These are phyloP conservation scores for Atta colombica DNA, from an alignment of 1,140 invertebrate species.

Conservation along the genomic window DNA sequence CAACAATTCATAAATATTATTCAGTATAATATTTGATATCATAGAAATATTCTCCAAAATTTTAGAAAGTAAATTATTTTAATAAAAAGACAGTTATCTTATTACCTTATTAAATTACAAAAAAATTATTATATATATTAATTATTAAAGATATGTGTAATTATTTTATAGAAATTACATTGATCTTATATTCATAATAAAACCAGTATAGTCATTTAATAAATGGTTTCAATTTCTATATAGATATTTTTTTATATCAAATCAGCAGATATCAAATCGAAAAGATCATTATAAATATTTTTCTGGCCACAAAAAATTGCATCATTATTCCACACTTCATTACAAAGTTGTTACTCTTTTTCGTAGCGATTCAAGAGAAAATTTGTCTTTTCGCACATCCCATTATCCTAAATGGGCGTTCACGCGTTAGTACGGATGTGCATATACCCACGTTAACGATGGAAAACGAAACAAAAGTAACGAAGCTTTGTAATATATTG, in stretches of 20 bases:
- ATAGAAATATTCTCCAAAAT: neutral
- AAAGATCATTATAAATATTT: neutral
- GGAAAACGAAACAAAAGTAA: conserved; percentile 75
- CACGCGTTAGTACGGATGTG: neutral
- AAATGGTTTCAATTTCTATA: neutral
- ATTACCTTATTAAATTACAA: neutral
- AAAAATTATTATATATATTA: neutral
- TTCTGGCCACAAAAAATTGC: conserved; percentile 2
- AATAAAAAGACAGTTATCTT: neutral
- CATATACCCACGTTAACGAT: conserved; percentile 73
- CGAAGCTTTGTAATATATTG: conserved; percentile 76
- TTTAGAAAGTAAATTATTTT: neutral
- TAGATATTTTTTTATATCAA: neutral
- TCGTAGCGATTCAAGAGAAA: conserved; percentile 38
- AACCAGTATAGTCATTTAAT: neutral
- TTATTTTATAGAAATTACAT: conserved; percentile 2
- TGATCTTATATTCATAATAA: neutral
- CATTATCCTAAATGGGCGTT: conserved; percentile 33
- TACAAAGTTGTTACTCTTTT: conserved; percentile 23
- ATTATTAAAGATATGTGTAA: neutral
- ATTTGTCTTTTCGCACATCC: conserved; percentile 38
- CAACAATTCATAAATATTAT: conserved; percentile 8
- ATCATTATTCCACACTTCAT: conserved; percentile 28
- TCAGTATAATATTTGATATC: neutral
- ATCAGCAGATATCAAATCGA: neutral